phyloP scores from a whole-genome alignment of 2,797 vertebrate genomes.

The Alcedo quadribrachys region DNA sequence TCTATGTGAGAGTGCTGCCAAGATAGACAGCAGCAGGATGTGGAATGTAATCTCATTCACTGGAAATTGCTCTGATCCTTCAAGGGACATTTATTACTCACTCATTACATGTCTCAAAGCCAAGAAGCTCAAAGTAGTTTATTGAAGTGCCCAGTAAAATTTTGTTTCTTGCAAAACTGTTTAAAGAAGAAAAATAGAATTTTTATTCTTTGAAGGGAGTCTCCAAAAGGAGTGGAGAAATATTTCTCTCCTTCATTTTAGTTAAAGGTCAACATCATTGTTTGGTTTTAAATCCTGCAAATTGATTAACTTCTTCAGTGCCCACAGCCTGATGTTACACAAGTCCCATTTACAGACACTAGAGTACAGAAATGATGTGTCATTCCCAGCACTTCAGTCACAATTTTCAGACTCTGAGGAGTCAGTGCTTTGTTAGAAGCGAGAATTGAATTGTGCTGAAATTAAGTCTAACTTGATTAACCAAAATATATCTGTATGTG shows the following conservation, averaged over 20 bases:
- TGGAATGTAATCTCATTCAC: not conserved
- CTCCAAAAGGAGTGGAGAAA: not conserved
- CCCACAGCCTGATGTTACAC: not conserved
- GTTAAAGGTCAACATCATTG: not conserved
- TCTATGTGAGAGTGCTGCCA: not conserved
- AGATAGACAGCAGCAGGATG: not conserved
- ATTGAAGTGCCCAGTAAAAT: not conserved
- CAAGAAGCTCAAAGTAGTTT: not conserved
- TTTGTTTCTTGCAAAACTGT: not conserved
- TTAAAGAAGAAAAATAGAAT: not conserved
- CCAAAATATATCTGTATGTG: not conserved
- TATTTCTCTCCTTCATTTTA: not conserved
- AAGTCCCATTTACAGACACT: not conserved
- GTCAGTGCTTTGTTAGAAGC: not conserved
- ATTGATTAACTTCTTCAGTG: not conserved
- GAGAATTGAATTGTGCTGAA: not conserved
- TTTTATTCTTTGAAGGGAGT: not conserved
- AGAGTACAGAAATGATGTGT: not conserved
- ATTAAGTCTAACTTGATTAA: not conserved
- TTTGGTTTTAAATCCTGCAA: not conserved
- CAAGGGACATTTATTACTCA: not conserved
- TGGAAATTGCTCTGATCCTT: not conserved
- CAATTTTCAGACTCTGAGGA: not conserved
- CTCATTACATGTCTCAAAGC: not conserved
- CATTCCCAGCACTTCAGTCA: not conserved